A percentile compares a stretch with the other conserved stretches of the same genome.
Evolutionary conservation across 2,888 invertebrate species (phyloP).

Genomic region (Euspilapteryx auroguttella): DNA sequence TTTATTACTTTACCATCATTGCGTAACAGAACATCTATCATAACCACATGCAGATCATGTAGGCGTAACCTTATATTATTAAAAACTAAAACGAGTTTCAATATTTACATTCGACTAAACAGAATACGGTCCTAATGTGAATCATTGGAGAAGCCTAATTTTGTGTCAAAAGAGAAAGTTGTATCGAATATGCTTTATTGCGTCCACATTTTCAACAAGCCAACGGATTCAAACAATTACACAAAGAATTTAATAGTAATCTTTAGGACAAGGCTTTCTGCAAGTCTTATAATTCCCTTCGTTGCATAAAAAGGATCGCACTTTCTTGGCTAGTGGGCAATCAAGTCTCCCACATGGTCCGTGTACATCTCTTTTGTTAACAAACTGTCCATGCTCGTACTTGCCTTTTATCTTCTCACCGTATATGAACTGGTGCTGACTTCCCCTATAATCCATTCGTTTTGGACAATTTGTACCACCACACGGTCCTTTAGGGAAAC

Average conservation of each 20-base stretch:
- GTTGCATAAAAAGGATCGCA: conserved; percentile 29
- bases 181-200: no score
- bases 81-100: no score
- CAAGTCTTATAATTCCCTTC: conserved; percentile 46
- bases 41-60: no score
- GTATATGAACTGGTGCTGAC: conserved; percentile 43
- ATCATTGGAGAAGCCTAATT: no score
- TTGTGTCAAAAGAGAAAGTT: no score
- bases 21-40: no score
- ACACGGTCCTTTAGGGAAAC: conserved; percentile 51
- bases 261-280: conserved; percentile 36
- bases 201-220: no score
- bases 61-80: no score
- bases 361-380: conserved; percentile 46
- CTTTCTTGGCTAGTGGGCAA: conserved; percentile 45
- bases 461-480: conserved; percentile 50
- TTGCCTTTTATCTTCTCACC: conserved; percentile 39
- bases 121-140: no score
- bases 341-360: conserved; percentile 49
- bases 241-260: conserved; percentile 26
- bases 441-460: conserved; percentile 45
- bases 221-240: no score
- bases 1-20: no score
- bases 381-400: conserved; percentile 41
- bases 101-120: no score